Base-by-base conservation (phyloP, 1,140 invertebrate genomes). In the Drosophila bipectinata region DNA sequence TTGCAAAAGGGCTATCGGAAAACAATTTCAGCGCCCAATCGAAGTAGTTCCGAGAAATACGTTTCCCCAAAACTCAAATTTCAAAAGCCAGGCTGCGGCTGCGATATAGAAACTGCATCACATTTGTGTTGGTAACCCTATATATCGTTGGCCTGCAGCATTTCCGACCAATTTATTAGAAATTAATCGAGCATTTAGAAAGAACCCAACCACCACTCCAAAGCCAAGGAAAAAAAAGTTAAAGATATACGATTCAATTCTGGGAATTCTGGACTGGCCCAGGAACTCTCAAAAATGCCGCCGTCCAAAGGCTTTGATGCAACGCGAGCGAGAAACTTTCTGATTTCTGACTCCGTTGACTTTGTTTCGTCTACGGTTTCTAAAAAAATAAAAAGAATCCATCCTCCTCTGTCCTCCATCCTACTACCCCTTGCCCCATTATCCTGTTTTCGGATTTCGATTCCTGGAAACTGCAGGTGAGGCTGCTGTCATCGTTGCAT, bases 231-330 rank as follows among this genome's bases (percentile, higher is more conserved):
- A 49, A n/a, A 14, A 58, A 14, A 21, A 12, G 12, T 14, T 10
- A 12, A 89, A 89, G 87, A 88, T 90, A 90, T 89, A 89, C 80
- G 85, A 85, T 89, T 89, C 79, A 79, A 90, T 89, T 89, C 85
- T 63, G 59, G 68, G 85, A 89, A 89, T 80, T 73, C 45, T 71
- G 44, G 58, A 8, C 56, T 63, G 37, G 58, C 48, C 34, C 39
- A 18, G 10, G 26, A 28, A 28, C 74, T 59, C 72, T 79, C 76
- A 88, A 79, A 83, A 77, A 83, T 83, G 79, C 79, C 83, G 82
- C 75, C 82, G 61, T 57, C 53, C 18, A 32, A 53, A 61, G 51
- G 72, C 41, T 71, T 71, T 71, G 60, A 73, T 71, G 75, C 75
- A 79, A 79, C 77, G 63, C 52, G 37, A 63, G 28, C 41, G 39